phyloP scores from a whole-genome alignment of 2,797 vertebrate species.

The Notolepis coatsorum region DNA sequence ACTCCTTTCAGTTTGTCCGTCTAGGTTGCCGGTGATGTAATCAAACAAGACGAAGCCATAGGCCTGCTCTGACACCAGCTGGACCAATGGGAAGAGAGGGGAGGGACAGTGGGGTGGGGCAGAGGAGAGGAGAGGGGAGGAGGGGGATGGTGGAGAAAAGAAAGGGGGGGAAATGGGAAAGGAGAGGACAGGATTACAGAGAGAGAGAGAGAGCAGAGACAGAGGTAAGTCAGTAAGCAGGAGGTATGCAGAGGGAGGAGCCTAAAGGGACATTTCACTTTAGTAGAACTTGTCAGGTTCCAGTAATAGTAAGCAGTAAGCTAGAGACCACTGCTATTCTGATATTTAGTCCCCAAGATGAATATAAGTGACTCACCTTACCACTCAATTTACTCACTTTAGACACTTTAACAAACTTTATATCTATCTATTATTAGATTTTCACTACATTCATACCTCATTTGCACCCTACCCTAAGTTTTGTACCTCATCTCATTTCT shows the following conservation, averaged over 20 bases:
- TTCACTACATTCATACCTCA: too few species aligned
- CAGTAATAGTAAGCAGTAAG: too few species aligned
- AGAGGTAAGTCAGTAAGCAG: background rate
- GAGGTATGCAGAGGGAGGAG: background rate
- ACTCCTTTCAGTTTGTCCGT: slow-evolving; percentile 74
- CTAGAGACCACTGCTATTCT: too few species aligned
- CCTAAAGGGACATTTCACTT: too few species aligned
- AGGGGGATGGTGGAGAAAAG: background rate
- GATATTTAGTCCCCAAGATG: too few species aligned
- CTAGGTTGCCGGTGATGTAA: slow-evolving; percentile 85
- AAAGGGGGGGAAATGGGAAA: background rate
- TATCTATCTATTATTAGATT: too few species aligned
- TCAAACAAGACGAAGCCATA: slow-evolving; percentile 89
- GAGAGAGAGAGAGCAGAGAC: slow-evolving; percentile 35
- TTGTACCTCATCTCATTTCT: too few species aligned
- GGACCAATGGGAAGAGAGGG: slow-evolving; percentile 49
- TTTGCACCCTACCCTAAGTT: too few species aligned
- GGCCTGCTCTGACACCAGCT: slow-evolving; percentile 80
- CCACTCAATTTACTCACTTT: too few species aligned
- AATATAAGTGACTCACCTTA: too few species aligned
- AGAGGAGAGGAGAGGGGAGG: background rate
- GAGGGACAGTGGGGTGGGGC: slow-evolving; percentile 17
- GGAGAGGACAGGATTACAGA: slow-evolving; percentile 27
- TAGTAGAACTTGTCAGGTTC: too few species aligned
- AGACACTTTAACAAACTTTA: too few species aligned